Evolutionary conservation across 1,140 invertebrate genomes (phyloP).

Genomic region (Anthonomus grandis): DNA sequence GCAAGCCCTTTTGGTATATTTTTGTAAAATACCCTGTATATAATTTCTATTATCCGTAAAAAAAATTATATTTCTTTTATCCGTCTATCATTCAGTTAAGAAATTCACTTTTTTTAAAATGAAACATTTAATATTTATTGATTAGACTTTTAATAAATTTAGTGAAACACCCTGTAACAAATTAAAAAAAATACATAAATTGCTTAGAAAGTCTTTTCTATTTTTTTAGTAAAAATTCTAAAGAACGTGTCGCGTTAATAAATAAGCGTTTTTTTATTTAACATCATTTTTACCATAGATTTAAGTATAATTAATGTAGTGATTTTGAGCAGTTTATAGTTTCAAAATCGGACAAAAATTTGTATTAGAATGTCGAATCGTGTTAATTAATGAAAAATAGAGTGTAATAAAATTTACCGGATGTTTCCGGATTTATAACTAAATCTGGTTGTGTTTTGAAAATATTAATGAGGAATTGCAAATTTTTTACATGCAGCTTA

Average conservation of each 20-base stretch:
- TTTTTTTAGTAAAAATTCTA: not conserved
- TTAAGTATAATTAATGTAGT: not conserved
- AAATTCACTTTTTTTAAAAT: not conserved
- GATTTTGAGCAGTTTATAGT: not conserved
- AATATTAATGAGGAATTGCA: too few species aligned
- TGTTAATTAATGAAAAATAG: not conserved
- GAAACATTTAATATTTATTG: not conserved
- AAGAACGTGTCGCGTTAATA: not conserved
- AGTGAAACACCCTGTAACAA: not conserved
- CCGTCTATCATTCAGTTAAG: not conserved
- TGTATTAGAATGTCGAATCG: not conserved
- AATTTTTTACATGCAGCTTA: too few species aligned
- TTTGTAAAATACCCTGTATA: not conserved
- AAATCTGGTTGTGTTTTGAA: too few species aligned
- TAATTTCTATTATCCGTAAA: not conserved
- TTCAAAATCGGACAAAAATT: not conserved
- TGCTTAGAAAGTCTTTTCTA: not conserved
- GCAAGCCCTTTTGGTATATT: not conserved
- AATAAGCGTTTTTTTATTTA: not conserved
- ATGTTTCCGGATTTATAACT: not conserved
- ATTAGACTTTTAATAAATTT: not conserved
- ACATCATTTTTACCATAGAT: not conserved
- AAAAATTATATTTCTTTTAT: not conserved
- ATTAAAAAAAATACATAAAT: not conserved
- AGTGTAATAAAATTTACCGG: not conserved